Base-by-base conservation (phyloP, 1,140 invertebrate genomes). In the Chlorops oryzae region DNA sequence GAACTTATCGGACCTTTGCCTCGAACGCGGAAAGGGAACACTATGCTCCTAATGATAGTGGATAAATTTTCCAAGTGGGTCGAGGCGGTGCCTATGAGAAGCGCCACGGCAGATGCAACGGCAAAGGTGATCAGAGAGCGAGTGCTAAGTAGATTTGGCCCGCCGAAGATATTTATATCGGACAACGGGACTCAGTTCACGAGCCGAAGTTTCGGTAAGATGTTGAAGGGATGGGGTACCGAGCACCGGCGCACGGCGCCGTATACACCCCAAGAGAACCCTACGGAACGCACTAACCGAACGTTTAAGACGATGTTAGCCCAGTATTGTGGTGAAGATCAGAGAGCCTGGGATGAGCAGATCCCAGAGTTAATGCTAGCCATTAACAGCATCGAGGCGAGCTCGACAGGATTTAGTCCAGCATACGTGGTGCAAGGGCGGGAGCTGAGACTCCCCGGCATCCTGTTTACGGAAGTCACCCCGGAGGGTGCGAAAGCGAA, bases 1-100 rank as follows among this genome's bases (percentile, higher is more conserved):
- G 18, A 46, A 12, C 37, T 47, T n/a, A 35, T 47, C 18, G 45
- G 45, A 37, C 45, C 45, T 10, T 23, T 47, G 13, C 45, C 34
- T 5, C 32, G 34, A 7, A 23, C 45, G 2, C 37, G 24, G 34
- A 20, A 47, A 9, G 45, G 45, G 9, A 47, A 47, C 21, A 23
- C 45, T 13, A 47, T 23, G 28, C 20, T 47, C 10, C 23, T 46
- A 18, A 32, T 46, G 3, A 18, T 46, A 7, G 10, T 37, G 2
- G 27, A 46, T 35, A 17, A 21, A 21, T 46, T 47, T 23, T 35
- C 45, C 20, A 47, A 47, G 18, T 47, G 34, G 45, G 21, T 15
- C 20, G 45, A 47, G n/a, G 13, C 25, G 17, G 44, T 46, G 17
- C 15, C 34, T 3, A 15, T 38, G 18, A 17, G 32, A 5, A 24